Conservation (phyloP, 2,888 invertebrate genomes). For the Sipha maydis region DNA sequence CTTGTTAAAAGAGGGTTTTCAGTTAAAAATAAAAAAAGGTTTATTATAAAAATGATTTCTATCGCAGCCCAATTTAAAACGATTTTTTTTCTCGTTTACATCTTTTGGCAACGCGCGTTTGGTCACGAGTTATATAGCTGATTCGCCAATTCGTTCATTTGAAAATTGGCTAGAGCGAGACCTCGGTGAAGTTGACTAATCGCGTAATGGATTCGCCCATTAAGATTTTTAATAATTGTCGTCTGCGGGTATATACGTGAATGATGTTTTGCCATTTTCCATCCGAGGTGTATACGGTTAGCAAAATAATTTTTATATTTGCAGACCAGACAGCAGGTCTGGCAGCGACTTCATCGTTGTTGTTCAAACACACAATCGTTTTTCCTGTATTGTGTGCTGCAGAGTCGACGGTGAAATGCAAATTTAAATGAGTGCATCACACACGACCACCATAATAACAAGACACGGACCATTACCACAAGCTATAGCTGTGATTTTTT, state of each 20-base stretch:
- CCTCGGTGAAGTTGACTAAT: slow-evolving; percentile 20
- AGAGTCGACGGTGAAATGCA: neutral
- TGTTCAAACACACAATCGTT: neutral
- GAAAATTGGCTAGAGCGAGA: slow-evolving; percentile 29
- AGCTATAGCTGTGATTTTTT: too few relatives aligned
- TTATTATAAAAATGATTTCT: slow-evolving; percentile 12
- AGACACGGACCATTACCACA: too few relatives aligned
- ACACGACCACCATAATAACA: neutral
- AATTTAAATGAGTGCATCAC: neutral
- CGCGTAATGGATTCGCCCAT: slow-evolving; percentile 12
- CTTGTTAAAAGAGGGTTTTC: neutral
- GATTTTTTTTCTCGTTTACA: slow-evolving; percentile 24
- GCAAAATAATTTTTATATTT: slow-evolving; percentile 24
- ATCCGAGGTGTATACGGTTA: neutral
- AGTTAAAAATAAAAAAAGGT: slow-evolving; percentile 37
- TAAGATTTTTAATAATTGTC: slow-evolving; percentile 18
- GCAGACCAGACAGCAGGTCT: slow-evolving; percentile 48
- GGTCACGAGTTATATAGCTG: neutral
- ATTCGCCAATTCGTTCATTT: slow-evolving; percentile 18
- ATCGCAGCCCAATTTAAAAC: slow-evolving; percentile 32
- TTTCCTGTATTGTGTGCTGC: neutral
- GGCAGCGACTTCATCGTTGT: too few relatives aligned
- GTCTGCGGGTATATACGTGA: neutral
- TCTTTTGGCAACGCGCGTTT: slow-evolving; percentile 55
- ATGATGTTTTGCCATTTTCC: slow-evolving; percentile 6